phyloP scores from a whole-genome alignment of 2,113 vertebrate species.

The Neolamprologus variostigma region DNA sequence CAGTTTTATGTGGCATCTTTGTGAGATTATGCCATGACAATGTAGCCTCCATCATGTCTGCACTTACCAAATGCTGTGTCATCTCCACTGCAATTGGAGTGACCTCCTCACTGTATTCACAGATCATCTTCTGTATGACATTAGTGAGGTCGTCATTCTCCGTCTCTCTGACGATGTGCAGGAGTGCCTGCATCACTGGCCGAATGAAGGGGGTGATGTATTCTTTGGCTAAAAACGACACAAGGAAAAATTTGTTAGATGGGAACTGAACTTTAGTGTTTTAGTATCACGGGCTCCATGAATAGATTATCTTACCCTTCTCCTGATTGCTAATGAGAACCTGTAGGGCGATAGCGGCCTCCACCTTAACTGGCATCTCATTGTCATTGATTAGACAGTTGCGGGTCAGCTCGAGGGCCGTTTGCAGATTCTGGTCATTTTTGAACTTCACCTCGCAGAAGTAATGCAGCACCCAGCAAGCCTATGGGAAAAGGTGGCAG shows the following conservation, averaged over 20 bases:
- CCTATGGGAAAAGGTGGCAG: constrained; percentile 60
- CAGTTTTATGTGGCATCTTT: background rate
- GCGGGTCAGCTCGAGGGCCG: constrained; percentile 88
- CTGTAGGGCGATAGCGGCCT: constrained; percentile 95
- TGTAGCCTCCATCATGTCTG: background rate
- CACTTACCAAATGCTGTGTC: constrained; percentile 95
- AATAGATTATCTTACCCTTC: constrained; percentile 76
- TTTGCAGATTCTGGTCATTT: constrained; percentile 96
- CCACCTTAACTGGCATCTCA: constrained; percentile 98
- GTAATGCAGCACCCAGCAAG: constrained; percentile 99
- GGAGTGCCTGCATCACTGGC: constrained; percentile 96
- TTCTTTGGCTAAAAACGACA: constrained; percentile 83
- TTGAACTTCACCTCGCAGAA: constrained; percentile 99
- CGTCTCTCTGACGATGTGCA: constrained; percentile 97
- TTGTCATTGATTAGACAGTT: constrained; percentile 95
- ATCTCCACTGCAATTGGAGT: constrained; percentile 98
- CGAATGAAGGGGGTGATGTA: constrained; percentile 95
- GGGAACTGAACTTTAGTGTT: background rate
- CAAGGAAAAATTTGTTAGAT: background rate
- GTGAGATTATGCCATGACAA: background rate
- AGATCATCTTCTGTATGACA: constrained; percentile 99
- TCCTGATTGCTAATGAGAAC: constrained; percentile 99
- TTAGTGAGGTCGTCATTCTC: constrained; percentile 99
- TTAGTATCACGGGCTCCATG: background rate
- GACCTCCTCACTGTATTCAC: constrained; percentile 98